Evolutionary conservation across 2,797 vertebrate genomes (phyloP), one percentile per base, ranked within the genome.

Genomic region (Notolepis coatsorum): DNA sequence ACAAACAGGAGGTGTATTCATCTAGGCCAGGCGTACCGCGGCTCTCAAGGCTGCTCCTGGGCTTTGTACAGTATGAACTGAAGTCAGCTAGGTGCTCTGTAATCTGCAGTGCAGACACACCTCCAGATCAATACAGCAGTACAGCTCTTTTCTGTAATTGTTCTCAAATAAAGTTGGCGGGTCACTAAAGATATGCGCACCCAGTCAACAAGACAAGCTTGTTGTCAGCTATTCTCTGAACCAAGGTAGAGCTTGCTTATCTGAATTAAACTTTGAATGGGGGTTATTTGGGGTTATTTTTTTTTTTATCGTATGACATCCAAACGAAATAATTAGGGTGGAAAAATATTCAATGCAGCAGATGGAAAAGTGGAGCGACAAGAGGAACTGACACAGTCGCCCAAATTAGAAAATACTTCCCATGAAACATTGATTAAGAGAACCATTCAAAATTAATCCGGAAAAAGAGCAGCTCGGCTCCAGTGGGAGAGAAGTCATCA

Each of bases 261-360:
- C n/a, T n/a, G n/a, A n/a, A n/a, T n/a, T n/a, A n/a, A n/a, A n/a
- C n/a, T n/a, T n/a, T n/a, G n/a, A n/a, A n/a, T n/a, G n/a, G n/a
- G n/a, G n/a, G n/a, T n/a, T n/a, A n/a, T n/a, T n/a, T n/a, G n/a
- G n/a, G n/a, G n/a, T n/a, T n/a, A n/a, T n/a, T n/a, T n/a, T n/a
- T n/a, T n/a, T n/a, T n/a, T n/a, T n/a, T n/a, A n/a, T n/a, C 52
- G 72, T 65, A 61, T 77, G 65, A 31, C 57, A 51, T 63, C 49
- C 42, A 59, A 62, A 68, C 65, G 37, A 72, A 61, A 61, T 5
- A 35, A 61, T 30, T 33, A 38, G 60, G 0, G 3, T 59, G 65
- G 86, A 68, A n/a, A 91, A 92, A 90, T 84, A 91, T 93, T 91
- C 49, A 93, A 61, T 17, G 56, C 42, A 71, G 75, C 88, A 91